A percentile compares a stretch with the other conserved stretches of the same genome.
Evolutionary conservation across 2,797 vertebrate species (phyloP).

Genomic region (Xyrichtys novacula): DNA sequence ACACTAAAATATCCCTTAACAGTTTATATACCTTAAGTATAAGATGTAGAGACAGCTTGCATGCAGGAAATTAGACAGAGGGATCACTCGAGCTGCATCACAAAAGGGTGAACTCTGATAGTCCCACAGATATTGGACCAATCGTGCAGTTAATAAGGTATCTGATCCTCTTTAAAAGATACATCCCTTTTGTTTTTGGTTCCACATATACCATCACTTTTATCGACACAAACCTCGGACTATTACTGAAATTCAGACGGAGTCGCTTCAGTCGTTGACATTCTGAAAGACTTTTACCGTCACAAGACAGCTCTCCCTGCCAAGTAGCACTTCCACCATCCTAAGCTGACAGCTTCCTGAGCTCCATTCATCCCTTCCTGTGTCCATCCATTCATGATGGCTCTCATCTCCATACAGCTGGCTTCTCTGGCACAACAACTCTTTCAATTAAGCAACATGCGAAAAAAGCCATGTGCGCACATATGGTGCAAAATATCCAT

Average conservation of each 20-base stretch:
- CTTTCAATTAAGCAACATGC: constrained; percentile 58
- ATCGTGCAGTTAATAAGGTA: too few species aligned
- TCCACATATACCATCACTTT: constrained; percentile 1
- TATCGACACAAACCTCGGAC: constrained; percentile 8
- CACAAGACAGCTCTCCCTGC: constrained; percentile 41
- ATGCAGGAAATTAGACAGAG: neutral
- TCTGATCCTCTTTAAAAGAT: too few species aligned
- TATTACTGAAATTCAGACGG: constrained; percentile 41
- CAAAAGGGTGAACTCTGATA: neutral
- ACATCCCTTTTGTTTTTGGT: neutral
- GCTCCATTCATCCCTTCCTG: constrained; percentile 74
- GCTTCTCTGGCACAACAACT: constrained; percentile 54
- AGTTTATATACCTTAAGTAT: too few species aligned
- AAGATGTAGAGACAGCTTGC: neutral
- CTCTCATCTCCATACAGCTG: constrained; percentile 84
- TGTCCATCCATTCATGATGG: constrained; percentile 73
- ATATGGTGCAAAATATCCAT: constrained; percentile 45
- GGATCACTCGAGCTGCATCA: neutral
- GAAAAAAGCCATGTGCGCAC: constrained; percentile 19
- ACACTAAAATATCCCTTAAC: too few species aligned
- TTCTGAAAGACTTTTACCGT: constrained; percentile 37
- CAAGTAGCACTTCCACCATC: constrained; percentile 60
- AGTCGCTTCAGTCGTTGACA: constrained; percentile 17
- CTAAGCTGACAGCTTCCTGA: constrained; percentile 70
- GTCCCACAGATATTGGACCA: too few species aligned